phyloP scores from a whole-genome alignment of 1,140 invertebrate genomes.

The Contarinia nasturtii region DNA sequence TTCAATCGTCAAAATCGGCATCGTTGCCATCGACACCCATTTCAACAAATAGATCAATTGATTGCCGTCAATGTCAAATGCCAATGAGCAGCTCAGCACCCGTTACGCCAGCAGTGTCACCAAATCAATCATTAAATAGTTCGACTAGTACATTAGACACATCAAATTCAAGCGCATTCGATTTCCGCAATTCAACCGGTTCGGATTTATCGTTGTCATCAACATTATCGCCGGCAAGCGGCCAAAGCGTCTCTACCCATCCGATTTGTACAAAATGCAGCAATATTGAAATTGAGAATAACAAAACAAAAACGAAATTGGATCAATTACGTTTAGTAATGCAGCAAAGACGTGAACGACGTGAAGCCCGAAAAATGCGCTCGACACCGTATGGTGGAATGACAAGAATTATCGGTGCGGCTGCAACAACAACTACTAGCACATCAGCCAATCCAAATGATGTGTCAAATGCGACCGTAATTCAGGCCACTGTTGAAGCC shows the following conservation, averaged over 20 bases:
- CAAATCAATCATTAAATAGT: no score
- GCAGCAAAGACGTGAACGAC: constrained; percentile 65
- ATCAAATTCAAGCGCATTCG: no score
- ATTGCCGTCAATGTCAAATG: no score
- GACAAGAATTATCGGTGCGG: constrained; percentile 8
- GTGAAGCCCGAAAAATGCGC: constrained; percentile 57
- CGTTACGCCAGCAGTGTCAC: no score
- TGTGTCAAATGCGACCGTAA: no score
- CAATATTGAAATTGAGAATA: constrained; percentile 43
- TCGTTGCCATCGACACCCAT: no score
- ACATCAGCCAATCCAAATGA: background rate
- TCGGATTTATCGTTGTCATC: background rate
- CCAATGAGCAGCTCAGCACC: no score
- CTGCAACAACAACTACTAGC: background rate
- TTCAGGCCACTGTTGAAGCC: no score
- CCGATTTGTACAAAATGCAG: constrained; percentile 23
- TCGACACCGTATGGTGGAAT: constrained; percentile 46
- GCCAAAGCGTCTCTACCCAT: background rate
- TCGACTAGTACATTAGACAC: no score
- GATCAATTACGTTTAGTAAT: constrained; percentile 68
- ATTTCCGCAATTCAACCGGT: no score
- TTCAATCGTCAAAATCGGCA: no score
- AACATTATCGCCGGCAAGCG: background rate
- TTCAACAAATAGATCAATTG: no score
- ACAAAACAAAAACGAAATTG: constrained; percentile 66